Evolutionary conservation across 2,797 vertebrate genomes (phyloP), one percentile per base, ranked within the genome.

Genomic region (Hypotaenidia okinawae): DNA sequence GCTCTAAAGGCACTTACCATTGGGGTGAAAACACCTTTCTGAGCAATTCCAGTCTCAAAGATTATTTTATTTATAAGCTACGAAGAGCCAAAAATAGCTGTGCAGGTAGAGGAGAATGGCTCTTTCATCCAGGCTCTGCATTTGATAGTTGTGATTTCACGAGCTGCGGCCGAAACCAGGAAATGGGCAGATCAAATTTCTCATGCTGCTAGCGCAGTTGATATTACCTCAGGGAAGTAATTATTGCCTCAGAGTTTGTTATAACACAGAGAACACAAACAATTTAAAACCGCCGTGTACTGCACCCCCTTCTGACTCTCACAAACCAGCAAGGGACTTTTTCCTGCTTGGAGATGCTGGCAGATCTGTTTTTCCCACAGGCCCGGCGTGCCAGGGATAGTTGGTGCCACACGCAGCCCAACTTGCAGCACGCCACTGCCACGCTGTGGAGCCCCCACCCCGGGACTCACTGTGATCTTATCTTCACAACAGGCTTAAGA

Each of bases 171-270:
- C 93, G 74, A 85, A 89, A 79, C 12, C 91, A 94, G 93, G 93
- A 89, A 94, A 86, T 0, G 3, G 67, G 77, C 77, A 84, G 87
- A 82, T 96, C 91, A 80, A 58, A 85, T 96, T 97, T 95, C 93
- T 83, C 88, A 15, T 80, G 88, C 77, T 84, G 52, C 83, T 90
- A 83, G 49, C 6, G 61, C 68, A 79, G 80, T 85, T 95, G 84
- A 54, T 87, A 66, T 55, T 90, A 84, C 96, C 85, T 93, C 58
- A 89, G 91, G 96, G 96, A 96, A 62, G 75, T 33, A 92, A 95
- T 91, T 95, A 95, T 35, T 94, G 91, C 88, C 84, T 83, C 45
- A 7, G 32, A 75, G 32, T 89, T 94, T 85, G 49, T 87, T 90
- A 62, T 33, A 88, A 84, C 51, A 51, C 47, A 64, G 64, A 5